Evolutionary conservation across 2,888 invertebrate genomes (phyloP).

Genomic region (Dione vanillae): DNA sequence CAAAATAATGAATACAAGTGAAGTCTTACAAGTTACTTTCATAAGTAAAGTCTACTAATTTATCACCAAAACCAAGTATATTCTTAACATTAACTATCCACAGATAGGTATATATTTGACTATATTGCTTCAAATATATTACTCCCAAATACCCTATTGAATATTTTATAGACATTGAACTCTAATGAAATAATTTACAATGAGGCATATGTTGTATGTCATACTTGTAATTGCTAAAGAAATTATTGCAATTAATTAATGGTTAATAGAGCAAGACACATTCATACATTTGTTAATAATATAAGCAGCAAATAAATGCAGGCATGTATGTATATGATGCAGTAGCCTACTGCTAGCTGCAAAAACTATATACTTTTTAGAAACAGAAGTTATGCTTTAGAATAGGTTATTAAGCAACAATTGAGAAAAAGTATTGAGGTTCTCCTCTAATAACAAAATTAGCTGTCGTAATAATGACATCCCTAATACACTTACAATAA

Average conservation of each 20-base stretch:
- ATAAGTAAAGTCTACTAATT: conserved; percentile 39
- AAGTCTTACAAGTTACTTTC: conserved; percentile 33
- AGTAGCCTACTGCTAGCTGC: conserved; percentile 43
- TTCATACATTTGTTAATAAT: conserved; percentile 49
- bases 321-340: conserved; percentile 47
- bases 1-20: not conserved
- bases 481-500: conserved; percentile 79
- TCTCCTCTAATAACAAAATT: conserved; percentile 59
- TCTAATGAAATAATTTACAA: conserved; percentile 32
- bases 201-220: conserved; percentile 29
- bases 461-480: conserved; percentile 68
- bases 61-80: conserved; percentile 54
- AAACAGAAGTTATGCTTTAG: conserved; percentile 62
- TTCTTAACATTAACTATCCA: conserved; percentile 54
- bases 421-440: conserved; percentile 67
- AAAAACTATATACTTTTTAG: conserved; percentile 51
- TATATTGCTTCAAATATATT: conserved; percentile 59
- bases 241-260: conserved; percentile 1
- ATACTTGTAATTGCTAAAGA: conserved; percentile 4
- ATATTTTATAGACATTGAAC: conserved; percentile 41
- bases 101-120: conserved; percentile 60
- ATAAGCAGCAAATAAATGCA: conserved; percentile 52
- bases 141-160: conserved; percentile 31
- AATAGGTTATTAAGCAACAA: conserved; percentile 63
- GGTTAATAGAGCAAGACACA: conserved; percentile 45